These are phyloP conservation scores for Oscheius sp. DNA, from an alignment of 2,888 invertebrate species.

Conservation along the genomic window DNA sequence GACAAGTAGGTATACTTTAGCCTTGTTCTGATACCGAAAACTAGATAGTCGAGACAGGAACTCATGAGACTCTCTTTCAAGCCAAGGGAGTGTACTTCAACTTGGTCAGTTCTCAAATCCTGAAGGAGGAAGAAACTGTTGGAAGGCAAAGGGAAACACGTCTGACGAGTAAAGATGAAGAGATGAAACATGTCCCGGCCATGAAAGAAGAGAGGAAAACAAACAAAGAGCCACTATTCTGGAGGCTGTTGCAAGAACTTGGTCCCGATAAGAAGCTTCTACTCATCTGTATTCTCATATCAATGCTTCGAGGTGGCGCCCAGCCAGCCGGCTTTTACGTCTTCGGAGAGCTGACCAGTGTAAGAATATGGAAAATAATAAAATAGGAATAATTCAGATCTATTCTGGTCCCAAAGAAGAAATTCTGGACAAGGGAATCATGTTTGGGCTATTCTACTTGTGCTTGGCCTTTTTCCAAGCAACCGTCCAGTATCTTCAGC, in stretches of 20 bases:
- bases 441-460: not conserved
- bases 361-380: not conserved
- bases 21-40: not conserved
- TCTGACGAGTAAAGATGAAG: not conserved
- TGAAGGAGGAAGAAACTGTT: slow-evolving; percentile 47
- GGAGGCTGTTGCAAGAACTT: slow-evolving; percentile 74
- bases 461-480: not conserved
- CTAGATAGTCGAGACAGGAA: slow-evolving; percentile 76
- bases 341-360: slow-evolving; percentile 52
- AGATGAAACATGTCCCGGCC: not conserved
- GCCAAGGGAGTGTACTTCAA: slow-evolving; percentile 80
- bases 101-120: slow-evolving; percentile 72
- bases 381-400: not conserved
- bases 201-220: not conserved
- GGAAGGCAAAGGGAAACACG: not conserved
- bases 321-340: slow-evolving; percentile 76
- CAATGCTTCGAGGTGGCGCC: slow-evolving; percentile 65
- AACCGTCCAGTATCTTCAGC: not conserved
- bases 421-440: not conserved
- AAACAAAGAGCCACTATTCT: slow-evolving; percentile 46
- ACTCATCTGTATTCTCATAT: slow-evolving; percentile 73
- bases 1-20: slow-evolving; percentile 61
- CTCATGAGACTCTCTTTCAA: slow-evolving; percentile 80
- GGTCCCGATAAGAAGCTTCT: slow-evolving; percentile 74
- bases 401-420: not conserved